Percentiles rank a stretch among this genome's conserved stretches.
Evolutionary conservation across 2,113 vertebrate genomes (phyloP).

Genomic region (Atlantisia rogersi): DNA sequence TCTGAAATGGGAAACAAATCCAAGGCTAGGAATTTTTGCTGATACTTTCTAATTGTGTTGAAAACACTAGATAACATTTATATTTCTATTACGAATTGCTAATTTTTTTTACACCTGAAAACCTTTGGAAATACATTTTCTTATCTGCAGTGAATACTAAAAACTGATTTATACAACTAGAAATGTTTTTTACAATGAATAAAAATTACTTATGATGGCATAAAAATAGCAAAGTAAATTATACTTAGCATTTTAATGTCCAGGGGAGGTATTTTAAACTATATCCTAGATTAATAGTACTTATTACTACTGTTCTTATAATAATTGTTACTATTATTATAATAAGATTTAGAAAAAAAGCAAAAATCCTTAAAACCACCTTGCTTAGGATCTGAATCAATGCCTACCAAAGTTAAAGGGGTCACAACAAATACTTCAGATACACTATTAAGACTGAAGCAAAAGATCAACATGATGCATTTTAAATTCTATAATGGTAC

Average conservation of each 20-base stretch:
- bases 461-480: not conserved
- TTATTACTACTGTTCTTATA: slow-evolving; percentile 56
- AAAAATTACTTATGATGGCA: slow-evolving; percentile 74
- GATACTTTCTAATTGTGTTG: slow-evolving; percentile 48
- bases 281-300: slow-evolving; percentile 49
- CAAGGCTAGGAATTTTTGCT: slow-evolving; percentile 32
- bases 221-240: slow-evolving; percentile 74
- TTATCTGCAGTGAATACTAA: slow-evolving; percentile 63
- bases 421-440: not conserved
- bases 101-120: slow-evolving; percentile 49
- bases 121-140: slow-evolving; percentile 48
- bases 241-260: slow-evolving; percentile 35
- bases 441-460: not conserved
- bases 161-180: slow-evolving; percentile 65
- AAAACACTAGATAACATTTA: slow-evolving; percentile 42
- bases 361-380: not conserved
- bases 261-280: slow-evolving; percentile 27
- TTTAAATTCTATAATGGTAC: not conserved
- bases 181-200: slow-evolving; percentile 63
- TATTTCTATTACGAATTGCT: slow-evolving; percentile 58
- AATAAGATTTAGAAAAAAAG: not conserved
- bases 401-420: not conserved
- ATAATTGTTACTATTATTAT: not conserved
- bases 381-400: not conserved
- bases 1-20: slow-evolving; percentile 45